Evolutionary conservation across 53 echinoderm and acorn worm species (phyloP).

Genomic region (Actinopyga echinites): DNA sequence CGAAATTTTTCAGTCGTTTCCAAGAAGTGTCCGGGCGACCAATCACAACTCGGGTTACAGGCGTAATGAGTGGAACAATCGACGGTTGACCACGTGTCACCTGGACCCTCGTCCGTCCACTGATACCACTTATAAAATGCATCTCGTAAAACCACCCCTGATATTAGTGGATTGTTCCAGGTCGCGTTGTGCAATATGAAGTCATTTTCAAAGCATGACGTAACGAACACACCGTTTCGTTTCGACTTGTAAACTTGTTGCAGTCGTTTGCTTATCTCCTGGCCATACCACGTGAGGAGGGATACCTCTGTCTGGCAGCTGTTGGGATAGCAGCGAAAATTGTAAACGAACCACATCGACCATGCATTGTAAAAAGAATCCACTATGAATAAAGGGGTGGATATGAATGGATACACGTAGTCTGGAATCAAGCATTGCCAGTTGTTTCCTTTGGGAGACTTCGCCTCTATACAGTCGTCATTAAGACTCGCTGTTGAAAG

Average conservation of each 20-base stretch:
- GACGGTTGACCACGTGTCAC: slow-evolving; percentile 11
- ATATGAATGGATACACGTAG: slow-evolving; percentile 53
- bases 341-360: slow-evolving; percentile 65
- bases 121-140: slow-evolving; percentile 74
- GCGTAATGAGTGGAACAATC: slow-evolving; percentile 47
- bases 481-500: slow-evolving; percentile 46
- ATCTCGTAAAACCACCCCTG: slow-evolving; percentile 34
- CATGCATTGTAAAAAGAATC: slow-evolving; percentile 78
- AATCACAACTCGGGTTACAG: slow-evolving; percentile 61
- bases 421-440: slow-evolving; percentile 86
- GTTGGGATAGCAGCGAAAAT: slow-evolving; percentile 58
- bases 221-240: slow-evolving; percentile 66
- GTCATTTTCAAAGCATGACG: slow-evolving; percentile 69
- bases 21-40: slow-evolving; percentile 27
- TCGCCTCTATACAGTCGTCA: slow-evolving; percentile 46
- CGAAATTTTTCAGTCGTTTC: not conserved
- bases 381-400: slow-evolving; percentile 73
- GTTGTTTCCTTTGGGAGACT: not conserved
- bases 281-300: slow-evolving; percentile 32
- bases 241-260: slow-evolving; percentile 41
- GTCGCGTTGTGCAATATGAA: slow-evolving; percentile 50
- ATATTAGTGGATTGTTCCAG: slow-evolving; percentile 45
- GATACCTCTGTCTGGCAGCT: slow-evolving; percentile 45
- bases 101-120: not conserved
- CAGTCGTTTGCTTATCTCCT: slow-evolving; percentile 22